Conservation (phyloP, 2,888 invertebrate genomes). For the Lysandra coridon region DNA sequence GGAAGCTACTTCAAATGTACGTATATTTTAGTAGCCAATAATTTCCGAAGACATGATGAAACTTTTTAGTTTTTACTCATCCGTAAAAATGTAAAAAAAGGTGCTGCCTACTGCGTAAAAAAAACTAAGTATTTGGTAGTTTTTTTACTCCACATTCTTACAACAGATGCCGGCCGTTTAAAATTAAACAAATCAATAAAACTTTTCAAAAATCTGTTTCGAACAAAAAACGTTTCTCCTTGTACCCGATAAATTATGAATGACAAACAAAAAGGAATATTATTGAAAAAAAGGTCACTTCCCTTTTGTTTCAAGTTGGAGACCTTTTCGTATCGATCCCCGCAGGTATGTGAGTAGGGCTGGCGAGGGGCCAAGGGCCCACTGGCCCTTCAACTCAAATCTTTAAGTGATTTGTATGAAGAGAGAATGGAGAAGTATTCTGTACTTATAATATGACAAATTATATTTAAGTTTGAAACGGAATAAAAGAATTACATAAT, state of each 20-base stretch:
- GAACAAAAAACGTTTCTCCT: neutral
- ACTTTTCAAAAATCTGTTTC: constrained; percentile 4
- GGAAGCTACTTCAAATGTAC: too few relatives aligned
- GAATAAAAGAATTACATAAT: too few relatives aligned
- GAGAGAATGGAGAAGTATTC: neutral
- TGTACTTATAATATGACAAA: too few relatives aligned
- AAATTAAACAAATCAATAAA: constrained; percentile 23
- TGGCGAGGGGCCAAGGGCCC: neutral
- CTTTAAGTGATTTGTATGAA: neutral
- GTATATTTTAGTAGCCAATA: too few relatives aligned
- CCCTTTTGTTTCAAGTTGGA: constrained; percentile 67
- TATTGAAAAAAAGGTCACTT: constrained; percentile 66
- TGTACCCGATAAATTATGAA: constrained; percentile 24
- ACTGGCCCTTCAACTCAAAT: neutral
- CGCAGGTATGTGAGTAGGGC: constrained; percentile 67
- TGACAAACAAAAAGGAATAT: constrained; percentile 33
- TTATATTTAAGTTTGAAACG: too few relatives aligned
- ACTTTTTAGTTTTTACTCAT: neutral
- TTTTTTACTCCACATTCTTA: neutral
- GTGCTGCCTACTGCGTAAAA: neutral
- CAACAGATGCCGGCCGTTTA: constrained; percentile 3
- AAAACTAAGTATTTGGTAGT: neutral
- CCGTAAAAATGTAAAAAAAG: neutral
- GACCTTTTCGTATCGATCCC: constrained; percentile 69
- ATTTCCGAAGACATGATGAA: neutral